phyloP scores from a whole-genome alignment of 2,113 vertebrate species.

The Rousettus leschenaultii region DNA sequence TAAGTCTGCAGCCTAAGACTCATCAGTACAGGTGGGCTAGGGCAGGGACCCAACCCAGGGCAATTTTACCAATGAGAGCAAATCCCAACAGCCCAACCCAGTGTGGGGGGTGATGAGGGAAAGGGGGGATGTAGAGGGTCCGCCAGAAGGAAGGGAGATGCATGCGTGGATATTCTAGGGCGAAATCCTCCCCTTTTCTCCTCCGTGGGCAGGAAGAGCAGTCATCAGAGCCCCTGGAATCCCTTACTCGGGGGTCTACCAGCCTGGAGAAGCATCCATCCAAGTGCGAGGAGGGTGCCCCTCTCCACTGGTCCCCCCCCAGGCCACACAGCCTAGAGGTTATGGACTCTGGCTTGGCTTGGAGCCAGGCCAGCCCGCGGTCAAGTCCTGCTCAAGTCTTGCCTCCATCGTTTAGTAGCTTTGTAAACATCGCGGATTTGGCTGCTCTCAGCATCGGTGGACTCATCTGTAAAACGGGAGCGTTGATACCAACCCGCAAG shows the following conservation, averaged over 20 bases:
- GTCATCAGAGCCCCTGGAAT: not conserved
- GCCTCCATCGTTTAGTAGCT: not conserved
- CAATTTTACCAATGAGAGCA: not conserved
- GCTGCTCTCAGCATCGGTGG: not conserved
- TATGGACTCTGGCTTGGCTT: not conserved
- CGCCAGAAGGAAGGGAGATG: not conserved
- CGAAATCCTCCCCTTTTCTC: not conserved
- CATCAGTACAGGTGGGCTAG: not conserved
- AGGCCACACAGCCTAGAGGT: not conserved
- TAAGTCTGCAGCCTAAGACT: constrained; percentile 37
- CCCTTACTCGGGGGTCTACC: not conserved
- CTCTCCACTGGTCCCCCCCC: fast-evolving
- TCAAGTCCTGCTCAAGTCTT: too few species aligned
- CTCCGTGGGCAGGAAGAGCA: not conserved
- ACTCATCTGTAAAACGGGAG: not conserved
- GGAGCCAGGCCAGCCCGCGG: not conserved
- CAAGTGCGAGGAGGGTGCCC: not conserved
- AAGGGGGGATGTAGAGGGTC: fast-evolving
- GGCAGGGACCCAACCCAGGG: not conserved
- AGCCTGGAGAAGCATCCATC: not conserved
- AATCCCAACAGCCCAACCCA: not conserved
- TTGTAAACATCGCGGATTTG: not conserved
- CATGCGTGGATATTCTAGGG: fast-evolving
- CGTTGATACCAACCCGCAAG: not conserved
- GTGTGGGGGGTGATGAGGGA: fast-evolving